Base-by-base conservation (phyloP, 2,888 invertebrate genomes). In the Apamea epomidion region DNA sequence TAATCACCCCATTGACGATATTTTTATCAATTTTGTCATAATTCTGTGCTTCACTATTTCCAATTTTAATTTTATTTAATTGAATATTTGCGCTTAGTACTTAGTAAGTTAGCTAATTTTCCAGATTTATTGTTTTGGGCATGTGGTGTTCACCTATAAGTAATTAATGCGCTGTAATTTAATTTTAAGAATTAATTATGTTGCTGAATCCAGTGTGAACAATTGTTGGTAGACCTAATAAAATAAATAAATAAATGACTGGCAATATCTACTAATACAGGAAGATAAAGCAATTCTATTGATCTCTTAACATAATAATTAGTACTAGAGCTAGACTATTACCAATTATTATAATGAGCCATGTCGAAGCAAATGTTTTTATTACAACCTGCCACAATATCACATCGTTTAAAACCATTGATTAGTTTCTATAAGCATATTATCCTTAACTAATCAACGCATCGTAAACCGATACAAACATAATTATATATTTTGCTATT, bases 401-500 rank as follows among this genome's bases (percentile, higher is more conserved):
- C 2, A 67, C 21, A 51, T 21, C 51, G 29, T 69, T 73, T 73
- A 6, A 51, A 69, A 25, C 5, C 18, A 62, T 8, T 48, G 12
- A 37, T 80, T 64, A 16, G 74, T 58, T 60, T 69, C 25, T 51
- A n/a, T n/a, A 62, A 37, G 18, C 45, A 67, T 64, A 64, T 32
- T 64, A 67, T 14, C 71, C 76, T 14, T 68, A 21, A 45, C 82
- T 64, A 82, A 86, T 77, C 48, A 51, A 29, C 3, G 2, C 1
- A 42, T 42, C 10, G 42, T 74, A 65, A 71, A 74, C 60, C 51
- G 29, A 76, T 64, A 45, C 74, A 68, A n/a, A 71, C 5, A 51
- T 45, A 7, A 72, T 75, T 54, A 32, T 65, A 60, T 62, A 73
- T 71, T 73, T 81, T n/a, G 71, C n/a, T 73, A 76, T 74, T 74